Base-by-base conservation (phyloP, 2,888 invertebrate genomes). In the Artemia sinica region DNA sequence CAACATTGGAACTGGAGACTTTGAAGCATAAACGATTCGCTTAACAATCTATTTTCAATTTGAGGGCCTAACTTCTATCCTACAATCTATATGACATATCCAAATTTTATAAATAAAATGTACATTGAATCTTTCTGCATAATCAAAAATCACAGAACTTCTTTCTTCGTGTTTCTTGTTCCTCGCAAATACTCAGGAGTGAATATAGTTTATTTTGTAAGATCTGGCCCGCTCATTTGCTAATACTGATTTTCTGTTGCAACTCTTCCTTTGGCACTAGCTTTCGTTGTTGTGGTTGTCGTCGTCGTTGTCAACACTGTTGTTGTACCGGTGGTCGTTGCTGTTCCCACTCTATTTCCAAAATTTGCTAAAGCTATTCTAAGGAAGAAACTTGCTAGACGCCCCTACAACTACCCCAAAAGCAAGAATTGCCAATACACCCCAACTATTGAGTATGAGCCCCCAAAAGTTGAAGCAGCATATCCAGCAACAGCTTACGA, bases 271-370 rank as follows among this genome's bases (percentile, higher is more conserved):
- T 10, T 58, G 58, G 58, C 58, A 58, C 58, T 58, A 18, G 58
- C 58, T 14, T 8, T 58, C 8, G 58, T 58, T 58, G 58, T 58
- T 58, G 58, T 58, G 14, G 58, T 58, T n/a, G 58, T 58, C 14
- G 58, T 58, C 10, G 58, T 58, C 8, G 18, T 18, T 58, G 18
- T 18, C 9, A n/a, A 58, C 14, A 58, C 58, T n/a, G 10, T 58
- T 10, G 58, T 58, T 18, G 58, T 58, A 14, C 58, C 58, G 8
- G 58, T 58, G n/a, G 58, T 58, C 18, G 58, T 9, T 14, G 58
- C 58, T 8, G n/a, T 58, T 18, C 58, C 58, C 8, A 58, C n/a
- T 14, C 58, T 58, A 8, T 58, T 58, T 18, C 58, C 58, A 8
- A 58, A 58, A 10, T 10, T 58, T 58, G 58, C 58, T 18, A 7